Evolutionary conservation across 2,797 vertebrate genomes (phyloP).

Genomic region (Knipowitschia caucasica): DNA sequence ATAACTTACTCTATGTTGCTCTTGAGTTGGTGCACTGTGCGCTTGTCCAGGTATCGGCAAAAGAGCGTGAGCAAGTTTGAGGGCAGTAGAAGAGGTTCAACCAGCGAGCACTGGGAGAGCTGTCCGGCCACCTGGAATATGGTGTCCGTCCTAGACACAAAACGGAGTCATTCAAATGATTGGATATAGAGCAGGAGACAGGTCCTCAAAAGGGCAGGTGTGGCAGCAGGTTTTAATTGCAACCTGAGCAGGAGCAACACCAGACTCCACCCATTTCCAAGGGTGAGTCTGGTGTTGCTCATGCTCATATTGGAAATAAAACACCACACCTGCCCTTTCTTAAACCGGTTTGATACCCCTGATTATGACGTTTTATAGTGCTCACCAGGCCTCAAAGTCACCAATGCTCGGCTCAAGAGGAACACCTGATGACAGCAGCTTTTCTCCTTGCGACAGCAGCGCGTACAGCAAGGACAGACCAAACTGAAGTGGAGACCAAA

Average conservation of each 20-base stretch:
- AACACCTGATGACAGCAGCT: slow-evolving; percentile 79
- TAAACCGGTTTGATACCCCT: no score
- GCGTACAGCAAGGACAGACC: slow-evolving; percentile 92
- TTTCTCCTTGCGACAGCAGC: slow-evolving; percentile 88
- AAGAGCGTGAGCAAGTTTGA: slow-evolving; percentile 93
- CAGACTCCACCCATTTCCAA: no score
- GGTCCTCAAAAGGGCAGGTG: no score
- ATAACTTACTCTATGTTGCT: slow-evolving; percentile 88
- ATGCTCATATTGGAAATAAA: no score
- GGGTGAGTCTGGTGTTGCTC: no score
- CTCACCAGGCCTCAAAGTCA: slow-evolving; percentile 87
- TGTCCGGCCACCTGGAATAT: slow-evolving; percentile 90
- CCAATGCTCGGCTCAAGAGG: slow-evolving; percentile 78
- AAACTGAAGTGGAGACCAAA: slow-evolving; percentile 72
- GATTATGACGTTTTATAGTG: background rate
- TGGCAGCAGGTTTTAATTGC: no score
- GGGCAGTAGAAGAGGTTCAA: slow-evolving; percentile 88
- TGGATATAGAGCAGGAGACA: no score
- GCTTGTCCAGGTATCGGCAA: slow-evolving; percentile 93
- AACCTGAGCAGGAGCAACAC: no score
- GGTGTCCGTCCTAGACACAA: slow-evolving; percentile 79
- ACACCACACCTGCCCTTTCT: no score
- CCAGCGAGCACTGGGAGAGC: slow-evolving; percentile 83
- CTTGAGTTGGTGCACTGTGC: slow-evolving; percentile 85
- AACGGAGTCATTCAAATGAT: no score